Percentiles rank a stretch among this genome's conserved stretches.
Evolutionary conservation across 2,888 invertebrate species (phyloP).

Genomic region (Pocota personata): DNA sequence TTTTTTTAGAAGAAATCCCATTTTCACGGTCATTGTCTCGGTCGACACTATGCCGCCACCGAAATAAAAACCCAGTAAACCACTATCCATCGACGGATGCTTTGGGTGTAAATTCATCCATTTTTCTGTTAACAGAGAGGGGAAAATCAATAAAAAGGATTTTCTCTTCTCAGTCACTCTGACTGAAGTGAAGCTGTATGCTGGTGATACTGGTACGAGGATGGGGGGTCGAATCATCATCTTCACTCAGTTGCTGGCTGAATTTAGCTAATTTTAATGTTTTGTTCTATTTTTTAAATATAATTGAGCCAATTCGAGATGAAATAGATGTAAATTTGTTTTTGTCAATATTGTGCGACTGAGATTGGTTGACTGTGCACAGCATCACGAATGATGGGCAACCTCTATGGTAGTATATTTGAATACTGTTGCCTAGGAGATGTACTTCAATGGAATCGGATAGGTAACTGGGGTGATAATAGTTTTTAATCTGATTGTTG

Average conservation of each 20-base stretch:
- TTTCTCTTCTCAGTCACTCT: constrained; percentile 54
- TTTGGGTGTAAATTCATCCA: constrained; percentile 43
- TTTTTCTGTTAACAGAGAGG: constrained; percentile 39
- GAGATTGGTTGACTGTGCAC: constrained; percentile 27
- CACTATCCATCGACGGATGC: constrained; percentile 18
- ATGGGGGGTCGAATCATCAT: neutral
- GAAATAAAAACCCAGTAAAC: constrained; percentile 32
- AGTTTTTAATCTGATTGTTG: neutral
- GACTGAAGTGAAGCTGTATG: constrained; percentile 46
- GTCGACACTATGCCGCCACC: constrained; percentile 52
- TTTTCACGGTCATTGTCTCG: constrained; percentile 72
- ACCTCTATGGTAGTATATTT: neutral
- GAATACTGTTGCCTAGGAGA: constrained; percentile 20
- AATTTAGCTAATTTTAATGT: constrained; percentile 16
- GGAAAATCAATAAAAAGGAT: constrained; percentile 72
- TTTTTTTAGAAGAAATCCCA: neutral
- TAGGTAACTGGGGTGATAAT: neutral
- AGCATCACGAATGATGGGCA: constrained; percentile 31
- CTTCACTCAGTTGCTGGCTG: constrained; percentile 11
- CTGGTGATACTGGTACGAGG: constrained; percentile 2
- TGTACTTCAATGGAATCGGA: neutral
- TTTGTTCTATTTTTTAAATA: neutral
- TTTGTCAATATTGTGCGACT: constrained; percentile 23
- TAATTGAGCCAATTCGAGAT: constrained; percentile 31
- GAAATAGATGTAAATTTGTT: constrained; percentile 32